A percentile compares a stretch with the other conserved stretches of the same genome.
These are phyloP conservation scores for Symphodus melops DNA, from an alignment of 2,113 vertebrate species.

Conservation along the genomic window DNA sequence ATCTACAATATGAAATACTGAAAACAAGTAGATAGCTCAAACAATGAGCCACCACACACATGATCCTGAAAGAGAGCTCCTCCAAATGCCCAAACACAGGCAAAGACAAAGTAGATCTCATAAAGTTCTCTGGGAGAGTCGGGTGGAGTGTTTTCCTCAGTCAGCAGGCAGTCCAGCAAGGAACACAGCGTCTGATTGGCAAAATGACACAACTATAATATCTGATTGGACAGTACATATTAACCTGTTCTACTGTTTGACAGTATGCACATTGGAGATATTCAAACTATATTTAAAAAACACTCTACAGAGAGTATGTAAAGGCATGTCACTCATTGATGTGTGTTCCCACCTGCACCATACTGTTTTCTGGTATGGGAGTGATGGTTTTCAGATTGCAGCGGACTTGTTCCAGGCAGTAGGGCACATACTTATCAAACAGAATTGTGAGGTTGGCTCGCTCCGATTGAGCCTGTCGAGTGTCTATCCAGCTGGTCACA, in stretches of 20 bases:
- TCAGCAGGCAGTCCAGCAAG: constrained; percentile 86
- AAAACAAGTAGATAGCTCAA: not conserved
- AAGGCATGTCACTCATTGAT: not conserved
- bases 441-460: constrained; percentile 83
- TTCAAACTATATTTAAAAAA: not conserved
- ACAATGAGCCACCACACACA: constrained; percentile 70
- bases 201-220: constrained; percentile 24
- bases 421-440: constrained; percentile 83
- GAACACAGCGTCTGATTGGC: constrained; percentile 81
- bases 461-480: constrained; percentile 82
- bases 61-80: constrained; percentile 88
- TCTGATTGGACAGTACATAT: constrained; percentile 1
- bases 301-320: not conserved
- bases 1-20: constrained; percentile 6
- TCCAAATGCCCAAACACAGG: constrained; percentile 86
- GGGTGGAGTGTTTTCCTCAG: constrained; percentile 84
- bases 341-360: constrained; percentile 71
- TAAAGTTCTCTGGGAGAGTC: constrained; percentile 86
- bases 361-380: constrained; percentile 85
- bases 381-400: constrained; percentile 85
- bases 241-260: not conserved
- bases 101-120: constrained; percentile 88
- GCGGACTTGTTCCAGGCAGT: constrained; percentile 84
- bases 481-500: constrained; percentile 84
- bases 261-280: not conserved